Conservation (phyloP, 2,888 invertebrate genomes). For the Platycheirus albimanus region DNA sequence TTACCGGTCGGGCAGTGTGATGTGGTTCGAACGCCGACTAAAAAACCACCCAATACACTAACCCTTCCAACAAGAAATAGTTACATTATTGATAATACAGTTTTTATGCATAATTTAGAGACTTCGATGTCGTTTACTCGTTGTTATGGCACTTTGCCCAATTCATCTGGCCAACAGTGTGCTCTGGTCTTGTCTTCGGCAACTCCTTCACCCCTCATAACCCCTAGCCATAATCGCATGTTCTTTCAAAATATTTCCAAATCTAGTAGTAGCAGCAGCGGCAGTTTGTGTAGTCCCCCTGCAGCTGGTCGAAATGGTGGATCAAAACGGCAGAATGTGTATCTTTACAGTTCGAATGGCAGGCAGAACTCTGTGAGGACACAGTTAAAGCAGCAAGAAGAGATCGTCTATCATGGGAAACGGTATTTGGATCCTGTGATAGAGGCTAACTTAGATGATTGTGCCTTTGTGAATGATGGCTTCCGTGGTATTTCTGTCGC, state of each 20-base stretch:
- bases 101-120: constrained; percentile 70
- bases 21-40: constrained; percentile 74
- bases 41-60: constrained; percentile 69
- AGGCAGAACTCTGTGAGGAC: constrained; percentile 60
- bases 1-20: constrained; percentile 43
- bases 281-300: constrained; percentile 44
- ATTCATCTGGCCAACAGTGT: constrained; percentile 9
- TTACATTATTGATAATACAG: constrained; percentile 67
- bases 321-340: constrained; percentile 58
- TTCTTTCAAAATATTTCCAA: constrained; percentile 37
- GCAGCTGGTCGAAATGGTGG: constrained; percentile 42
- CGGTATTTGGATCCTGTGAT: constrained; percentile 79
- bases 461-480: constrained; percentile 77
- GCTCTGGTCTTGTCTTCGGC: not conserved
- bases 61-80: constrained; percentile 56
- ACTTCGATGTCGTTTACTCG: constrained; percentile 54
- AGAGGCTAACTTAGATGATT: constrained; percentile 76
- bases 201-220: constrained; percentile 4
- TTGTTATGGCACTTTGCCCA: constrained; percentile 31
- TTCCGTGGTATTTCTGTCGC: constrained; percentile 54
- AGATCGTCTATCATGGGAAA: constrained; percentile 79
- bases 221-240: constrained; percentile 38
- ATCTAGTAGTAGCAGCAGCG: constrained; percentile 36
- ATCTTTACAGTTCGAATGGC: constrained; percentile 36
- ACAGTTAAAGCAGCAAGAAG: constrained; percentile 59